Evolutionary conservation across 2,888 invertebrate genomes (phyloP).

Genomic region (Atethmia centrago): DNA sequence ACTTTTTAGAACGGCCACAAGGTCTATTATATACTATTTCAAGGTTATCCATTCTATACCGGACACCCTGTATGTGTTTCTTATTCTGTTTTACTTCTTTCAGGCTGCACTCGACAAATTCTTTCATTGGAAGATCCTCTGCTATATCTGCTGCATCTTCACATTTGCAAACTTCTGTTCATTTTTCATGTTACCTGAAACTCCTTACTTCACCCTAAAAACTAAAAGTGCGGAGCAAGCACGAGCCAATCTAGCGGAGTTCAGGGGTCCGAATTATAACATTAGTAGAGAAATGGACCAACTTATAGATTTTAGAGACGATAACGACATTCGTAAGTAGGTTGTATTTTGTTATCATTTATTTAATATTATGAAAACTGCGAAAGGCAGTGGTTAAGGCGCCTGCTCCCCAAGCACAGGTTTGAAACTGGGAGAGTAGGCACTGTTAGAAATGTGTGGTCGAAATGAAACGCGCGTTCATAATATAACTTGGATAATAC

Average conservation of each 20-base stretch:
- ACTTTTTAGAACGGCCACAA: no score
- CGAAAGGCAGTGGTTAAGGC: no score
- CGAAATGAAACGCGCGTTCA: neutral
- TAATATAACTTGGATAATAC: neutral
- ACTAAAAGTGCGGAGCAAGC: slow-evolving; percentile 64
- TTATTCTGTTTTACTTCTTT: slow-evolving; percentile 29
- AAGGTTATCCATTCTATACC: no score
- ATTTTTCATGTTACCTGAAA: slow-evolving; percentile 72
- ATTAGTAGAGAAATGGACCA: slow-evolving; percentile 73
- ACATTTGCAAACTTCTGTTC: slow-evolving; percentile 60
- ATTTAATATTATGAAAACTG: no score
- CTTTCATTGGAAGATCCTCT: slow-evolving; percentile 72
- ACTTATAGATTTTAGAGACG: slow-evolving; percentile 74
- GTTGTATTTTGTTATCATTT: slow-evolving; percentile 48
- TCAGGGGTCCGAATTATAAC: slow-evolving; percentile 72
- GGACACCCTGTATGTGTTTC: no score
- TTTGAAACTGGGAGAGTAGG: neutral
- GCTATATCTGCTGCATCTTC: slow-evolving; percentile 67
- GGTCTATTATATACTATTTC: no score
- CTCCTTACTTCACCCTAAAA: slow-evolving; percentile 78
- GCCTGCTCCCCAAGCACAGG: neutral
- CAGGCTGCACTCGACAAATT: slow-evolving; percentile 75
- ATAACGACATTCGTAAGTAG: slow-evolving; percentile 79
- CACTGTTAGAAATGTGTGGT: no score
- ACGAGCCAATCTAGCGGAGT: slow-evolving; percentile 64